These are phyloP conservation scores for Paratilapia polleni DNA, from an alignment of 2,113 vertebrate genomes.

Conservation along the genomic window DNA sequence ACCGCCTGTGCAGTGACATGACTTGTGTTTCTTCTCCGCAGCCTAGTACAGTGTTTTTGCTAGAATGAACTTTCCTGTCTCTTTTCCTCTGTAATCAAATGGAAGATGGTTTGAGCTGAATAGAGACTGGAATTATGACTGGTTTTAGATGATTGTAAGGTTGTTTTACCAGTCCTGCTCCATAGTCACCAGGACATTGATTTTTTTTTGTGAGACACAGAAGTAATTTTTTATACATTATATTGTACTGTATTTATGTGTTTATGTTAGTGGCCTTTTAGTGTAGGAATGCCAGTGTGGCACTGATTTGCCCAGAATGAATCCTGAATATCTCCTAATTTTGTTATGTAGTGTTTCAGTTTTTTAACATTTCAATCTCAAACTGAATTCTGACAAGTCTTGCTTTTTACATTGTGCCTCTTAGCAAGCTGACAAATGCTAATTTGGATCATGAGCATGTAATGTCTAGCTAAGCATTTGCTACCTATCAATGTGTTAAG, in stretches of 20 bases:
- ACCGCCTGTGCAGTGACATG: conserved; percentile 5
- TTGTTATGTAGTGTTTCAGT: no score
- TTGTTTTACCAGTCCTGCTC: not conserved
- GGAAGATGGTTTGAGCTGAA: not conserved
- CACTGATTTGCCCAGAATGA: no score
- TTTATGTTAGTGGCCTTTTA: not conserved
- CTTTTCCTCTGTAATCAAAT: conserved; percentile 13
- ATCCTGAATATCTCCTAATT: no score
- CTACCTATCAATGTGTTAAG: not conserved
- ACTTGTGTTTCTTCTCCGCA: conserved; percentile 26
- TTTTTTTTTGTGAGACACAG: not conserved
- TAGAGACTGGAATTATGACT: not conserved
- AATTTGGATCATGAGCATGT: not conserved
- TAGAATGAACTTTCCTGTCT: not conserved
- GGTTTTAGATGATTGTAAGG: not conserved
- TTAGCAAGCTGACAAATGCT: not conserved
- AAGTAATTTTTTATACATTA: not conserved
- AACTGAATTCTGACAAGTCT: not conserved
- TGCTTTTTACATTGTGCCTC: not conserved
- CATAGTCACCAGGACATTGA: not conserved
- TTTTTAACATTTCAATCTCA: not conserved
- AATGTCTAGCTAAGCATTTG: not conserved
- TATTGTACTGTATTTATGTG: not conserved
- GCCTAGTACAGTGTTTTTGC: conserved; percentile 5
- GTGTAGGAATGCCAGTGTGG: not conserved